These are phyloP conservation scores for Neolamprologus falcicula DNA, from an alignment of 2,113 vertebrate genomes.

Conservation along the genomic window DNA sequence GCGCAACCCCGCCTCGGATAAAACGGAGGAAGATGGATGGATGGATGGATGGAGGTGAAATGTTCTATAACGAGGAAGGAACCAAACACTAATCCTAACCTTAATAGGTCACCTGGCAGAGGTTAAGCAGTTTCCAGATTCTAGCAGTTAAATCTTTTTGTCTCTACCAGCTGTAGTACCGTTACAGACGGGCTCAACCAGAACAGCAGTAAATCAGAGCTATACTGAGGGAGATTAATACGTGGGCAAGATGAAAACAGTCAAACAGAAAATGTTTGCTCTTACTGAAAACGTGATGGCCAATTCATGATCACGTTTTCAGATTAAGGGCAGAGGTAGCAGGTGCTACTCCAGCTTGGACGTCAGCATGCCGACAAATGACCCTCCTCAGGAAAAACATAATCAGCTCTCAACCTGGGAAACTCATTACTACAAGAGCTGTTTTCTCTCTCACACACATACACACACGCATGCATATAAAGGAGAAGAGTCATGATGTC, in stretches of 20 bases:
- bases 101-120: background rate
- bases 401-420: constrained; percentile 30
- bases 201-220: background rate
- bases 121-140: background rate
- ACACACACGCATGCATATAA: background rate
- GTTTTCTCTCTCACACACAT: background rate
- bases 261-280: background rate
- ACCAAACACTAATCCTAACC: background rate
- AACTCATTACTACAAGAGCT: background rate
- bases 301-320: background rate
- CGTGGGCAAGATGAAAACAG: background rate
- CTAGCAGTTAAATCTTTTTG: background rate
- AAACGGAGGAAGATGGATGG: background rate
- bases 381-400: constrained; percentile 10
- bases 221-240: background rate
- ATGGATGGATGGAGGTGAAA: background rate
- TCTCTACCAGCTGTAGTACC: background rate
- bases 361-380: constrained; percentile 7
- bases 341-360: background rate
- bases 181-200: background rate
- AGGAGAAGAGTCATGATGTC: background rate
- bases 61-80: background rate
- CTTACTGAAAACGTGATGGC: too few relatives aligned
- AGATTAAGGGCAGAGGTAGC: background rate
- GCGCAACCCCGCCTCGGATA: accelerated